Base-by-base conservation (phyloP, 2,888 invertebrate genomes). In the Lasioglossum leucozonium region DNA sequence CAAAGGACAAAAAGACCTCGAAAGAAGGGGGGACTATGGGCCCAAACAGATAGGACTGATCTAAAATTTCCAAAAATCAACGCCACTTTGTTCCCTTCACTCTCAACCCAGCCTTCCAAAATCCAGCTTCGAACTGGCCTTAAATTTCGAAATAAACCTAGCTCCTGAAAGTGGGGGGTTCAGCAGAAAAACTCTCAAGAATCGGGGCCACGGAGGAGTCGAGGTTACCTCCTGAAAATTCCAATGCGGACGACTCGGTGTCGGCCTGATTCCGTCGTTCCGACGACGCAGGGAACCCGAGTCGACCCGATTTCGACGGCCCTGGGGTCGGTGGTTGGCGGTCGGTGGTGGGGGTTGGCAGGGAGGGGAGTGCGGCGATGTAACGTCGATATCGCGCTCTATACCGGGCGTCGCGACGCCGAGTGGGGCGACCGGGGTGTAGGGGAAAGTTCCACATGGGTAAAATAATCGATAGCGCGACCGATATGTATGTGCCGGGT, bases 381-480 rank as follows among this genome's bases (percentile, higher is more conserved):
- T 94, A 94, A 92, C 94, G 94, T 94, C 94, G 94, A 94, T 94
- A 94, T 93, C 91, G 89, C 94, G 94, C 91, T 94, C 94, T 94
- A 94, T 94, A 94, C 93, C 89, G 89, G 91, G 92, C 92, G 93
- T 91, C 92, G 93, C 91, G 92, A 90, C 92, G 91, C 90, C 90
- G 90, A 90, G 34, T 90, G 93, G 92, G 93, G 93, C 85, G 86
- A 79, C 78, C 84, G 89, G 91, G 86, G 89, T 84, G 91, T 91
- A 93, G 93, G 93, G 94, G 94, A 91, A 92, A 93, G 92, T 94
- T 94, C 93, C 93, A 94, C 93, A 94, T 93, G 94, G 94, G 92
- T 91, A 91, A 94, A 95, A 94, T 95, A 95, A 95, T 95, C 95
- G 95, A 95, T 95, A 95, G 84, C 91, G 90, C 94, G 95, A 94